These are phyloP conservation scores for Stigmatopora argus DNA, from an alignment of 2,113 vertebrate species.

Conservation along the genomic window DNA sequence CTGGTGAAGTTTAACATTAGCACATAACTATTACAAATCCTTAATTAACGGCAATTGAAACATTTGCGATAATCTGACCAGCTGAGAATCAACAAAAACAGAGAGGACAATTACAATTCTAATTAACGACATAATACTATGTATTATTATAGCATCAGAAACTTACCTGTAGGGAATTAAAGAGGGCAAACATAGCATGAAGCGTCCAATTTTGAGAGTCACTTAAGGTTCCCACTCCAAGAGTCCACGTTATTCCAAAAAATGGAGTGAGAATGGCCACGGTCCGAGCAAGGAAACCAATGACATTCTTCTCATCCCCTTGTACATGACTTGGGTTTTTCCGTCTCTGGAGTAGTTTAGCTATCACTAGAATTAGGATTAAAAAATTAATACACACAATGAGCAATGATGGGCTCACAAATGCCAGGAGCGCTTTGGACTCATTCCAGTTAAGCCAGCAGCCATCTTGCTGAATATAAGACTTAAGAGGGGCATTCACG, in stretches of 20 bases:
- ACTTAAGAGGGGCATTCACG: slow-evolving; percentile 57
- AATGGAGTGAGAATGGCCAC: slow-evolving; percentile 78
- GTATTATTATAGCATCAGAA: neutral
- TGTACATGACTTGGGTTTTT: slow-evolving; percentile 22
- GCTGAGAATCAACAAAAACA: too few species aligned
- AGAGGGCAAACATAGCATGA: slow-evolving; percentile 71
- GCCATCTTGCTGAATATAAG: slow-evolving; percentile 46
- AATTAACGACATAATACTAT: too few species aligned
- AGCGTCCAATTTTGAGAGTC: slow-evolving; percentile 29
- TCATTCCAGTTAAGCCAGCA: slow-evolving; percentile 80
- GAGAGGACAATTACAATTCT: too few species aligned
- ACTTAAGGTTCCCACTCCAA: slow-evolving; percentile 50
- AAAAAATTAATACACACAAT: slow-evolving; percentile 49
- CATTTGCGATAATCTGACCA: too few species aligned
- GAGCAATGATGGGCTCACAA: slow-evolving; percentile 70
- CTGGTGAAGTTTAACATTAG: too few species aligned
- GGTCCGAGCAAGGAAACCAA: slow-evolving; percentile 69
- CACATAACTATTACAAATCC: too few species aligned
- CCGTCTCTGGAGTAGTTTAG: slow-evolving; percentile 68
- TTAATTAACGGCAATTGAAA: too few species aligned
- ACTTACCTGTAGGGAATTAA: slow-evolving; percentile 82
- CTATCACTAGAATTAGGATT: slow-evolving; percentile 72
- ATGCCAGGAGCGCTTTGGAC: slow-evolving; percentile 75
- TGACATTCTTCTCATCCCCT: slow-evolving; percentile 50
- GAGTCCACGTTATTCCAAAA: slow-evolving; percentile 80